A percentile compares a stretch with the other conserved stretches of the same genome.
Conservation (phyloP, 1,140 invertebrate genomes). For the Dendrolimus punctatus region DNA sequence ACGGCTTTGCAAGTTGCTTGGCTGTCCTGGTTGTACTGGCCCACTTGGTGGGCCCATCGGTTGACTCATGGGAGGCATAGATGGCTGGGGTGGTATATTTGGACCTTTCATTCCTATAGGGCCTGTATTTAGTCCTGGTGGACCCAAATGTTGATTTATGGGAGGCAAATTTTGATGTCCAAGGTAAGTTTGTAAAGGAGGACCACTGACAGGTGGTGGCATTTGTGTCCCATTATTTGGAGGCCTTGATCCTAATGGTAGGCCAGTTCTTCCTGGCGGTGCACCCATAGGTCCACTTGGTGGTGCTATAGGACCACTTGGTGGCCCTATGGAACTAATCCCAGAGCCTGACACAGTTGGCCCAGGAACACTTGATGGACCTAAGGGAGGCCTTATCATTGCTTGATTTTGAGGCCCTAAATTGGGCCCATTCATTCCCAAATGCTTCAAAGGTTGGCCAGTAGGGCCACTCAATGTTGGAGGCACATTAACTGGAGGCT, state of each 20-base stretch:
- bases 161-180: slow-evolving; percentile 17
- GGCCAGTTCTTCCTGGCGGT: slow-evolving; percentile 11
- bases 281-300: slow-evolving; percentile 2
- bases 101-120: slow-evolving; percentile 5
- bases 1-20: slow-evolving; percentile 51
- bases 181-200: slow-evolving; percentile 13
- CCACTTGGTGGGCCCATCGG: slow-evolving; percentile 18
- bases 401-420: slow-evolving; percentile 20
- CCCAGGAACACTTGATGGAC: neutral
- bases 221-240: neutral
- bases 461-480: neutral
- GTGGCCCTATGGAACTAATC: no score
- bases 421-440: slow-evolving; percentile 9
- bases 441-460: no score
- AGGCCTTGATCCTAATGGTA: neutral
- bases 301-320: no score
- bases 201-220: slow-evolving; percentile 8
- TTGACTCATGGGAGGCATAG: slow-evolving; percentile 10
- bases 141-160: slow-evolving; percentile 7
- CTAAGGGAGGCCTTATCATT: slow-evolving; percentile 18
- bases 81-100: slow-evolving; percentile 5
- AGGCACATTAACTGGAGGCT: slow-evolving; percentile 17
- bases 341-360: no score
- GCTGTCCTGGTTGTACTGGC: slow-evolving; percentile 8
- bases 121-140: slow-evolving; percentile 9